Percentiles rank a stretch among this genome's conserved stretches.
phyloP scores from a whole-genome alignment of 2,888 invertebrate species.

The Rhamnusium bicolor region DNA sequence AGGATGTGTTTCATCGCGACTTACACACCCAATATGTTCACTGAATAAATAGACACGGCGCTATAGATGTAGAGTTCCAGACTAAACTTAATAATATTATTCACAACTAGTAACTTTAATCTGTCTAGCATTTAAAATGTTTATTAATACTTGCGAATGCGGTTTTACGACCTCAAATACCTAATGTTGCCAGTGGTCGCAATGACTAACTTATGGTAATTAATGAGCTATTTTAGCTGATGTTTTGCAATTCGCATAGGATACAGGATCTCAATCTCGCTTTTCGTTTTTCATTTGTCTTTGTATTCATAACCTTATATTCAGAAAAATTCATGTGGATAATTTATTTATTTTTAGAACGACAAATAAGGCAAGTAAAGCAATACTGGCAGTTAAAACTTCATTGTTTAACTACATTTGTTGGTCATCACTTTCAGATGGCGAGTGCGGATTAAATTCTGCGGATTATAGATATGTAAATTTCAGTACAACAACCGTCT shows the following conservation, averaged over 20 bases:
- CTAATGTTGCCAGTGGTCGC: slow-evolving; percentile 33
- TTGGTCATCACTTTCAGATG: no score
- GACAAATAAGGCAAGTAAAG: slow-evolving; percentile 4
- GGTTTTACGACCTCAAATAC: slow-evolving; percentile 7
- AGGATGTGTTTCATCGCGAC: background rate
- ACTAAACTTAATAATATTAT: slow-evolving; percentile 28
- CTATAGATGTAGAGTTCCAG: background rate
- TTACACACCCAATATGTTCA: background rate
- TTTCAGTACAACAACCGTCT: no score
- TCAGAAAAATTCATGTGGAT: slow-evolving; percentile 8
- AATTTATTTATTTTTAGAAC: slow-evolving; percentile 2
- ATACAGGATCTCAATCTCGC: slow-evolving; percentile 5
- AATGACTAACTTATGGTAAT: slow-evolving; percentile 46
- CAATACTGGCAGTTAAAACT: background rate
- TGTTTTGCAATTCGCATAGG: slow-evolving; percentile 35
- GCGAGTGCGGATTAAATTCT: no score
- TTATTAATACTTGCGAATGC: slow-evolving; percentile 21
- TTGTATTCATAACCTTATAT: slow-evolving; percentile 21
- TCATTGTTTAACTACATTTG: no score
- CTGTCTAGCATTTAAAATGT: slow-evolving; percentile 36
- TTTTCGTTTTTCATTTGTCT: slow-evolving; percentile 9
- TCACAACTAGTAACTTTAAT: slow-evolving; percentile 28
- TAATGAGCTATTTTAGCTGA: slow-evolving; percentile 45
- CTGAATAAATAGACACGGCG: slow-evolving; percentile 8
- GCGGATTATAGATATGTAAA: no score